Evolutionary conservation across 37 sponge, comb jelly and placozoan species (phyloP).

Genomic region (Chondrilla cf. caribensis): DNA sequence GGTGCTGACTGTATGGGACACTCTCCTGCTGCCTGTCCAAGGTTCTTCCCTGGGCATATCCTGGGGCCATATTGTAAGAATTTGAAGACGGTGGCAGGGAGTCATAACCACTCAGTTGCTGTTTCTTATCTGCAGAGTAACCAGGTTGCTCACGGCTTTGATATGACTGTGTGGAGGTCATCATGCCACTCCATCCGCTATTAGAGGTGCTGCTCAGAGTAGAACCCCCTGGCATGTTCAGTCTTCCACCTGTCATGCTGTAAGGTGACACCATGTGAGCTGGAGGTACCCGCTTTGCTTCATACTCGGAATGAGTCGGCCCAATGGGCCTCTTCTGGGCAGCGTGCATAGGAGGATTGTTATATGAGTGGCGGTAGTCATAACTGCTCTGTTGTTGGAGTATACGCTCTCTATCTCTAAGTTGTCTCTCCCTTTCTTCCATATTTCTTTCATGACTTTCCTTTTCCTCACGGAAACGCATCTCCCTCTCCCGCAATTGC

Average conservation of each 20-base stretch:
- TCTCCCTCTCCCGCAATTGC: constrained; percentile 43
- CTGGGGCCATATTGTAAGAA: too few species aligned
- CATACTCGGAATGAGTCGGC: neutral
- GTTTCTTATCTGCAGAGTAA: too few species aligned
- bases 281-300: neutral
- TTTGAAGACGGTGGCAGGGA: too few species aligned
- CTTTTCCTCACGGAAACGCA: neutral
- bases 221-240: too few species aligned
- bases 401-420: constrained; percentile 36
- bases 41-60: too few species aligned
- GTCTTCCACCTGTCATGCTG: neutral
- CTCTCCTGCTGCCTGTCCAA: too few species aligned
- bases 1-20: too few species aligned
- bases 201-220: too few species aligned
- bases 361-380: neutral
- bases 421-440: constrained; percentile 31
- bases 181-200: too few species aligned
- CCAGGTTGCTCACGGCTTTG: too few species aligned
- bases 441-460: neutral
- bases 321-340: neutral
- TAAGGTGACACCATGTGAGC: neutral
- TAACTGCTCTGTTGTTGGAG: neutral
- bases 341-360: neutral
- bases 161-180: too few species aligned
- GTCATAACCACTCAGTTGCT: too few species aligned